phyloP scores from a whole-genome alignment of 2,113 vertebrate species.

The Lichenostomus cassidix region DNA sequence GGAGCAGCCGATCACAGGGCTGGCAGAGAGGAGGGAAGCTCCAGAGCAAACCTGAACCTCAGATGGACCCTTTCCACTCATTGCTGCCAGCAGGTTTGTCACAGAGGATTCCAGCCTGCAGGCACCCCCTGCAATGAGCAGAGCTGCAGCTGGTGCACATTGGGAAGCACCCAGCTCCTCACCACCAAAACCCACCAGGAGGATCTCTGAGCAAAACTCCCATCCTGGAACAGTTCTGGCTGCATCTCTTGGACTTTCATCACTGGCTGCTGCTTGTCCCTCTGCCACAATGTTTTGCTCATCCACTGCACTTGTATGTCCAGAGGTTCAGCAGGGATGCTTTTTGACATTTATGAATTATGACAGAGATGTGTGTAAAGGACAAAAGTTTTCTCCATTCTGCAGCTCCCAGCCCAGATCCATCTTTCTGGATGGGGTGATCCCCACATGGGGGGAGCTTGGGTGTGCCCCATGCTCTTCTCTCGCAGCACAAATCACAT shows the following conservation, averaged over 20 bases:
- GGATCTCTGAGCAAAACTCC: background rate
- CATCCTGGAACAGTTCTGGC: background rate
- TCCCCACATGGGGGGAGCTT: accelerated
- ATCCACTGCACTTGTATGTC: accelerated
- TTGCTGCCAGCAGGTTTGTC: background rate
- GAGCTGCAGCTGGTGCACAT: background rate
- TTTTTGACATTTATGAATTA: background rate
- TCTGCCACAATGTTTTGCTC: background rate
- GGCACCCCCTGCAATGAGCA: background rate
- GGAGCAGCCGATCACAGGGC: background rate
- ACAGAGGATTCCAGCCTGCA: background rate
- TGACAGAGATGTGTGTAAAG: background rate
- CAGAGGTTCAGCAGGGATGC: background rate
- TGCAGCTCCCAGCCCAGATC: background rate
- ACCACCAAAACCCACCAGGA: background rate
- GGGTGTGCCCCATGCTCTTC: background rate
- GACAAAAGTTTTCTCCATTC: background rate
- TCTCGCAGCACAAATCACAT: background rate
- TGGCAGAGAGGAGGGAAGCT: background rate
- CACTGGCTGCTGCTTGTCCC: background rate
- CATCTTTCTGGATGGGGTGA: background rate
- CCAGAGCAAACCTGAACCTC: background rate
- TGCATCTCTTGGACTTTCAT: background rate
- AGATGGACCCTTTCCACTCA: accelerated
- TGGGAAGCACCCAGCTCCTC: background rate